phyloP scores from a whole-genome alignment of 1,140 invertebrate genomes.

The Ruditapes philippinarum region DNA sequence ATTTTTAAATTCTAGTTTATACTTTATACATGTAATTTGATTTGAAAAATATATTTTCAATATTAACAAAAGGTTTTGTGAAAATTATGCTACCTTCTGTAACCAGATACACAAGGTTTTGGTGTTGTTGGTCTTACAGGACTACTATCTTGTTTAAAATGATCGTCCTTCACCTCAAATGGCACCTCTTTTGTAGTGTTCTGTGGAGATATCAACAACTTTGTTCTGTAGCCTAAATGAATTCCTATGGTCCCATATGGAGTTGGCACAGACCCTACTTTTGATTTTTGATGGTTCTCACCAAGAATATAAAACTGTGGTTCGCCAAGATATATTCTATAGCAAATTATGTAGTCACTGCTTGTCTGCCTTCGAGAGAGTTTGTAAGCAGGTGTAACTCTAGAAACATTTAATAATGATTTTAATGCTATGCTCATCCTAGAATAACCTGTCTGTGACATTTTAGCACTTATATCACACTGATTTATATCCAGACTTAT shows the following conservation, averaged over 20 bases:
- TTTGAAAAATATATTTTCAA: too few relatives aligned
- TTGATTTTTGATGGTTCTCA: conserved; percentile 91
- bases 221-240: conserved; percentile 94
- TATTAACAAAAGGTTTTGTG: background rate
- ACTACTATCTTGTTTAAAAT: conserved; percentile 92
- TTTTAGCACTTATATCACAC: conserved; percentile 88
- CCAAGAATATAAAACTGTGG: conserved; percentile 90
- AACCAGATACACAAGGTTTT: conserved; percentile 78
- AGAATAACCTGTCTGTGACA: conserved; percentile 95
- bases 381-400: conserved; percentile 97
- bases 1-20: too few relatives aligned
- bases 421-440: conserved; percentile 96
- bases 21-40: too few relatives aligned
- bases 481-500: conserved; percentile 71
- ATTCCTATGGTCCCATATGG: conserved; percentile 93
- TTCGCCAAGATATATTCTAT: conserved; percentile 95
- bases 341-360: conserved; percentile 93
- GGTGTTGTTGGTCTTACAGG: conserved; percentile 76
- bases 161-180: conserved; percentile 96
- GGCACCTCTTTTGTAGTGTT: conserved; percentile 89
- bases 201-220: conserved; percentile 95
- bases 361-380: conserved; percentile 93
- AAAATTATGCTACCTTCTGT: conserved; percentile 73
- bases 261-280: conserved; percentile 94
- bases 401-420: conserved; percentile 94